Conservation (phyloP, 2,888 invertebrate species). For the Griposia aprilina region DNA sequence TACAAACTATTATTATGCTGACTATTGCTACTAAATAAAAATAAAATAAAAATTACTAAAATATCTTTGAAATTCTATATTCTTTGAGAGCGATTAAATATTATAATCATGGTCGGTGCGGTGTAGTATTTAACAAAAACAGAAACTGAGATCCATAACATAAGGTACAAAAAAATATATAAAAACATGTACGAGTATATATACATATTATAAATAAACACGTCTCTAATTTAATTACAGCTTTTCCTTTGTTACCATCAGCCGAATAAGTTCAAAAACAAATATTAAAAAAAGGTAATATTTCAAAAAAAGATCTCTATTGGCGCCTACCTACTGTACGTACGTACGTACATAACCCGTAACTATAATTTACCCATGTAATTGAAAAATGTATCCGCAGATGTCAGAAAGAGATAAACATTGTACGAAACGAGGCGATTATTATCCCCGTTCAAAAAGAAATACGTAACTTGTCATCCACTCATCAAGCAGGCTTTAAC, state of each 20-base stretch:
- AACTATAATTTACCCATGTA: neutral
- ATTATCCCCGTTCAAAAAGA: slow-evolving; percentile 60
- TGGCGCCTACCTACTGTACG: too few relatives aligned
- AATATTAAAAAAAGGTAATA: neutral
- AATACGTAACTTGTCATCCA: slow-evolving; percentile 70
- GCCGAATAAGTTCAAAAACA: too few relatives aligned
- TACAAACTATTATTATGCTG: neutral
- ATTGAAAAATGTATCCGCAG: neutral
- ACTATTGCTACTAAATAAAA: neutral
- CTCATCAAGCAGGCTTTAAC: slow-evolving; percentile 65
- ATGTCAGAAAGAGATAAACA: slow-evolving; percentile 40
- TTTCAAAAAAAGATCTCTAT: neutral
- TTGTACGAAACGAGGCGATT: slow-evolving; percentile 18
- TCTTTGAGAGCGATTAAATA: too few relatives aligned
- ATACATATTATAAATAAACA: too few relatives aligned
- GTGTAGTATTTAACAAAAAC: neutral
- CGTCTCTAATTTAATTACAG: too few relatives aligned
- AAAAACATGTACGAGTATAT: too few relatives aligned
- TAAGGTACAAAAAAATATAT: neutral
- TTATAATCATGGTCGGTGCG: neutral
- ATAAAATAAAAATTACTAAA: too few relatives aligned
- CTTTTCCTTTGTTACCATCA: too few relatives aligned
- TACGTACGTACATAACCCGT: too few relatives aligned
- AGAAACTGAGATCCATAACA: neutral
- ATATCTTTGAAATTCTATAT: neutral